These are phyloP conservation scores for Aurelia sp. DNA, from an alignment of 30 jellyfish, hydroid and myxozoan species.

Conservation along the genomic window DNA sequence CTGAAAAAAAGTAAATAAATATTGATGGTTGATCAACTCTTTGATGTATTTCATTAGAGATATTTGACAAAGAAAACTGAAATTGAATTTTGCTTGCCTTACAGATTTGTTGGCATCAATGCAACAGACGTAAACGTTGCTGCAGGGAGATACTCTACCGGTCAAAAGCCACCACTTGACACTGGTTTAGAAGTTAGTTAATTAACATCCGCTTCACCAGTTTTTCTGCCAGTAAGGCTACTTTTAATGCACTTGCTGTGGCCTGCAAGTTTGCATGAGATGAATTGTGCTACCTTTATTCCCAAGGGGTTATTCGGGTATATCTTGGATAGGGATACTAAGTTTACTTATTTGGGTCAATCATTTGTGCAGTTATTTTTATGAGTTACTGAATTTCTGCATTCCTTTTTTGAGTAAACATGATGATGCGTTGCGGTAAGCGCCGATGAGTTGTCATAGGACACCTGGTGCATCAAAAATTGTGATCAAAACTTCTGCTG, in stretches of 20 bases:
- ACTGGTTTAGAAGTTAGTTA: constrained; percentile 81
- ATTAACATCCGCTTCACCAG: not conserved
- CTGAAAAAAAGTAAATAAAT: no score
- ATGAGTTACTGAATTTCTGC: no score
- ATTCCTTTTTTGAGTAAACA: not conserved
- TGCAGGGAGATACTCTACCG: constrained; percentile 86
- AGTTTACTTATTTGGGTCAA: no score
- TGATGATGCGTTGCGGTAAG: not conserved
- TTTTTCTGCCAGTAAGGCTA: not conserved
- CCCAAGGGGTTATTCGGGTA: not conserved
- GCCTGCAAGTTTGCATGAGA: not conserved
- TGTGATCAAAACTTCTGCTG: no score
- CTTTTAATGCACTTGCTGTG: not conserved
- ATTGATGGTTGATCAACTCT: no score
- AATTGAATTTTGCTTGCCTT: not conserved
- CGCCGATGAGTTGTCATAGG: no score
- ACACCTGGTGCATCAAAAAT: no score
- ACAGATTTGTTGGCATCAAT: constrained; percentile 87
- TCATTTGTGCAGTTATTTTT: no score
- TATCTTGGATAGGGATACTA: not conserved
- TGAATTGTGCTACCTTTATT: no score
- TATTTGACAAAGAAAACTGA: no score
- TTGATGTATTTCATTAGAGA: no score
- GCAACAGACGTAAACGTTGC: constrained; percentile 93
- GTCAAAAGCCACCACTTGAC: constrained; percentile 71